Base-by-base conservation (phyloP, 1,140 invertebrate genomes). In the Drosophila saltans region DNA sequence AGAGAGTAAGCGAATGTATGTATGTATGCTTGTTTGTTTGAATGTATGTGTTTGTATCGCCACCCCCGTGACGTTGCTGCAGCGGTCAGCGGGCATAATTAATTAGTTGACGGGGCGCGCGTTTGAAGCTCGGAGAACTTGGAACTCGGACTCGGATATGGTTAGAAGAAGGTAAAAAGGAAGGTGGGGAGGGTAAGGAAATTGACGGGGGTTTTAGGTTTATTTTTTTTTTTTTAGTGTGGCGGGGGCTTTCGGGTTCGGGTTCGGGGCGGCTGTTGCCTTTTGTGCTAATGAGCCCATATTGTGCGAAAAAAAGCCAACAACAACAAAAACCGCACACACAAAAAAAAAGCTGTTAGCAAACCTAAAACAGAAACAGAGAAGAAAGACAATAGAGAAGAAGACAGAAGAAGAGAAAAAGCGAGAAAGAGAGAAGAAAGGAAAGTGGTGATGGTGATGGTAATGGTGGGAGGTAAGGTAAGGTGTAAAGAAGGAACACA, bases 61-160 rank as follows among this genome's bases (percentile, higher is more conserved):
- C 83, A 88, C 84, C 84, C 84, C 84, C 84, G 86, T 86, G 83
- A 86, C 83, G 83, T 78, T 88, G 83, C 84, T 84, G 84, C 71
- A 52, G 45, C 45, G 45, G 45, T 52, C 45, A 52, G 45, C 45
- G 45, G 84, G 80, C 84, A 89, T 89, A 89, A 89, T 89, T 89
- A 88, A 89, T 89, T 89, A 89, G 84, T 80, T 75, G 82, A 70
- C 76, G 80, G 65, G 73, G 69, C 57, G 57, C 57, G 57, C 57
- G 57, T 40, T 59, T 39, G 57, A 59, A 59, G 69, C 66, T 72
- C 68, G 68, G 73, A 52, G 45, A 76, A 69, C 73, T 76, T 76
- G 74, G 45, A 76, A 69, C 73, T 76, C 76, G 74, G 73, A 76
- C 72, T 63, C 57, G 56, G 56, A 36, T 58, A 36, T 58, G 56